A percentile compares a stretch with the other conserved stretches of the same genome.
Conservation (phyloP, 2,113 vertebrate genomes). For the Equus quagga region DNA sequence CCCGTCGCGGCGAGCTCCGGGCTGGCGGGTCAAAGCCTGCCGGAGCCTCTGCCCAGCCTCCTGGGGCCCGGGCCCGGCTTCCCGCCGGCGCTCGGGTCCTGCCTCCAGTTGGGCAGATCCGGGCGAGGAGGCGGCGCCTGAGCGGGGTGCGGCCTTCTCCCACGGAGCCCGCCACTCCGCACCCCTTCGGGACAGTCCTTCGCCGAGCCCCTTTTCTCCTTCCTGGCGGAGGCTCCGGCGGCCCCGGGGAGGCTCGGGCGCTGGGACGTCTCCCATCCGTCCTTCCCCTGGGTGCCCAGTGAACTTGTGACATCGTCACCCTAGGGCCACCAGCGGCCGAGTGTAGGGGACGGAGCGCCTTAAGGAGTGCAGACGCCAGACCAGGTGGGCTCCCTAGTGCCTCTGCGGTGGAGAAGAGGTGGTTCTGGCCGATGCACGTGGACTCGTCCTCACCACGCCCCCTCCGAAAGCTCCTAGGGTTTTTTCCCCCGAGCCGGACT, state of each 20-base stretch:
- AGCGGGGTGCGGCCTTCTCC: neutral
- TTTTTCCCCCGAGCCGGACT: neutral
- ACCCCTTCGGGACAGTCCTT: neutral
- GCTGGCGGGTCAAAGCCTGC: neutral
- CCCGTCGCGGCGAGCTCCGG: neutral
- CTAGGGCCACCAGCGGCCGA: neutral
- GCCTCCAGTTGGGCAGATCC: neutral
- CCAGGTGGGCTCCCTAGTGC: neutral
- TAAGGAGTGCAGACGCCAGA: neutral
- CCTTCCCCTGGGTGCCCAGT: neutral
- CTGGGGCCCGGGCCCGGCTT: neutral
- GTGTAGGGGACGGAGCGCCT: neutral
- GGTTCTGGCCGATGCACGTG: accelerated
- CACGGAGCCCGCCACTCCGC: neutral
- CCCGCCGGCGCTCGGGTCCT: neutral
- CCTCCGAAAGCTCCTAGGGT: neutral
- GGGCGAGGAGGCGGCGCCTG: neutral
- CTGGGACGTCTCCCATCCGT: neutral
- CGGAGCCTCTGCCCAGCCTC: neutral
- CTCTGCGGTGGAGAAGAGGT: neutral
- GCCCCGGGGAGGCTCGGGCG: neutral
- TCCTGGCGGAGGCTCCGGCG: neutral
- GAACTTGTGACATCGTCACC: constrained; percentile 6
- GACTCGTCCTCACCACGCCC: neutral
- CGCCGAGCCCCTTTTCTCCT: neutral